Base-by-base conservation (phyloP, 2,888 invertebrate species). In the Hydriomena furcata region DNA sequence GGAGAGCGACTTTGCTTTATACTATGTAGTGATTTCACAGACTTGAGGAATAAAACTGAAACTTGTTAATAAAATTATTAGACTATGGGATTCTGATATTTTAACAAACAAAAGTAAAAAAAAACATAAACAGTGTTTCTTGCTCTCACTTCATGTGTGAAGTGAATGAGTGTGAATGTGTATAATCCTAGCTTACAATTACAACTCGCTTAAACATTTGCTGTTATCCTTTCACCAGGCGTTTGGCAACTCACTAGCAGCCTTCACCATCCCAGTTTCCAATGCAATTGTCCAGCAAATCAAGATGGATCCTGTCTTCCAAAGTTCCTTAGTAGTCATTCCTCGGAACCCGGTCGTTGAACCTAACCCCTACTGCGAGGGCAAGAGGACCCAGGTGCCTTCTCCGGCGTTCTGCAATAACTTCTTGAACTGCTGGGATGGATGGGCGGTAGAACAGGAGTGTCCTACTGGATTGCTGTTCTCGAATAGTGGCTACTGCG, bases 351-450 rank as follows among this genome's bases (percentile, higher is more conserved):
- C 84, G 0, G 44, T 75, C 0, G 73, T 88, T 0, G 76, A 80
- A 43, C 74, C 73, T 0, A 84, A 82, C 55, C 66, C 81, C 0
- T 61, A 82, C 0, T 92, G 92, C 51, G 66, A 82, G 21, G 82
- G 85, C 6, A 85, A 88, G 21, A 82, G 93, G 35, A 92, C 94
- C 1, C 94, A 94, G 69, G 93, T 94, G 57, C 92, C 93, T 0
- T 92, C 93, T 6, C 85, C 90, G 0, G 84, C 76, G 20, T 75
- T 88, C 3, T 95, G 94, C 65, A 91, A 91, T 30, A 92, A 91
- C 63, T 95, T 93, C 71, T 66, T 94, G 7, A 94, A 94, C 73
- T 95, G 94, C 70, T 94, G 94, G 94, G 94, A 94, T 61, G 94
- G 93, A 0, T 89, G 91, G 59, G 93, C 92, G 0, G 86, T 92